Evolutionary conservation across 2,888 invertebrate genomes (phyloP), one percentile per base, ranked within the genome.

Genomic region (Bombylius discolor): DNA sequence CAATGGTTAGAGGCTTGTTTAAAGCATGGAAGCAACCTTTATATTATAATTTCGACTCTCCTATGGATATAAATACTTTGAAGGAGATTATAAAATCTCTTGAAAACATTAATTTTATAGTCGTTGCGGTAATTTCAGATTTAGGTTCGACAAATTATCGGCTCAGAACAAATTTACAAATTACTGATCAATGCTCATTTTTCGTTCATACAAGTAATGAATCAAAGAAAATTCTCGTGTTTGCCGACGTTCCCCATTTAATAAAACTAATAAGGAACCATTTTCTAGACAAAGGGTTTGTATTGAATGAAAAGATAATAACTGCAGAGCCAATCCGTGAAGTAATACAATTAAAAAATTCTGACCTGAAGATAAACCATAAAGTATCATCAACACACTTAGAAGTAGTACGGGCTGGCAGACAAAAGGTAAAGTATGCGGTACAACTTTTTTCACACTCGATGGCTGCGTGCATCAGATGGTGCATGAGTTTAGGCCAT

Each of bases 361-460:
- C 32, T 6, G 53, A 53, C n/a, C 14, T 53, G 4, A 33, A 49
- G 42, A 48, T 53, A 12, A n/a, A 14, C 44, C 14, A 14, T 33
- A 53, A 49, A 33, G 9, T 53, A 42, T 49, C 49, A 32, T 3
- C 1, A 42, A 33, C 11, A 13, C 49, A 53, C 31, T 14, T 53
- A 44, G 32, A 6, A 32, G 14, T 36, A 13, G 23, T n/a, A 5
- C n/a, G 13, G 5, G 9, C 33, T 3, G 13, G 34, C 5, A 14
- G 49, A 31, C 53, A 53, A 62, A 52, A 51, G 45, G 12, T 55
- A 33, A 42, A 57, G 47, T 58, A 51, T 48, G 60, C 63, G 4
- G 58, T 62, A 9, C 63, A 64, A 60, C 45, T 64, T 33, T 64
- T 65, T 61, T 62, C 64, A 9, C 60, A 63, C 36, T 62, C 62